Evolutionary conservation across 2,888 invertebrate species (phyloP), one percentile per base, ranked within the genome.

Genomic region (Cosmorhoe ocellata): DNA sequence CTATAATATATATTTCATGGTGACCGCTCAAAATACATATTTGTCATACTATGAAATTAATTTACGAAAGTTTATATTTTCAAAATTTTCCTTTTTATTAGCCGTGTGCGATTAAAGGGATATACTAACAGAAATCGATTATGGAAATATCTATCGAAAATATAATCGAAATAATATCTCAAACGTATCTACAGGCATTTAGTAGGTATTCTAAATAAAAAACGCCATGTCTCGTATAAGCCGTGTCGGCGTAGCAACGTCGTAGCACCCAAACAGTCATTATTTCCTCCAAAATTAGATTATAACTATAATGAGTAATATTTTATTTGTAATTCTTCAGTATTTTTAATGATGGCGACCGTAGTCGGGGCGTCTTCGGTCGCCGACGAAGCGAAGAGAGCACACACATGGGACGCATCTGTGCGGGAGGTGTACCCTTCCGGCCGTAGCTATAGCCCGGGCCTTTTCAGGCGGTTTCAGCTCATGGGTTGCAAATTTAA

Each of bases 331-430:
- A 32, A 14, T 37, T 24, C 11, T 31, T 1, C 4, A 36, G 8
- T 27, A 26, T 22, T 14, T 7, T 38, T 10, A 24, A 33, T 8
- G 12, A 58, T 79, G 76, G 79, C 58, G 51, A 11, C 46, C 39
- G 37, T 63, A 67, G 61, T 57, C 58, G 58, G 61, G 64, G 70
- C 74, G 71, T 65, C 69, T 69, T 65, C 70, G 47, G 46, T 43
- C 51, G 75, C 69, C 77, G 71, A 54, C 68, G 71, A 69, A 71
- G 78, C 76, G 76, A 74, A 78, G 79, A 80, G 83, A 81, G 75
- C 73, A 9, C 82, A 87, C 89, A 89, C 82, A 87, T 89, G 89
- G 74, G 81, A 65, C 83, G 82, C 89, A 90, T 88, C 85, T 90
- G 89, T 76, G 82, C 76, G 64, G 81, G 84, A 85, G 88, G 88